phyloP scores from a whole-genome alignment of 2,888 invertebrate genomes.

The Zhengitettix transpicula region DNA sequence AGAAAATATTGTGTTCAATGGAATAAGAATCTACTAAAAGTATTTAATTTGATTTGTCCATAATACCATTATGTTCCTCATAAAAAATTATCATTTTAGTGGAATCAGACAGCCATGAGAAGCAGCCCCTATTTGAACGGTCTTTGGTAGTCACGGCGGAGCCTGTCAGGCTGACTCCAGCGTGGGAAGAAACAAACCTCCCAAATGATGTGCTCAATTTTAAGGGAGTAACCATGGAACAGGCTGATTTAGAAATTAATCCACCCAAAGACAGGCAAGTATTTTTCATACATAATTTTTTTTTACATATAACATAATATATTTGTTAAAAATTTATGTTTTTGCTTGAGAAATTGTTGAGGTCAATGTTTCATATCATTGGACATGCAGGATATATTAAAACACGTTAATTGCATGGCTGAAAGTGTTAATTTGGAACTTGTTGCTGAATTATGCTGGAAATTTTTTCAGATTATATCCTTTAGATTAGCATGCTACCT shows the following conservation, averaged over 20 bases:
- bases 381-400: too few relatives aligned
- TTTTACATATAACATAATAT: background rate
- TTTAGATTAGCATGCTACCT: too few relatives aligned
- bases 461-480: too few relatives aligned
- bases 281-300: background rate
- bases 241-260: conserved; percentile 49
- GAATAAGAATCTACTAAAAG: too few relatives aligned
- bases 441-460: too few relatives aligned
- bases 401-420: too few relatives aligned
- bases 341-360: too few relatives aligned
- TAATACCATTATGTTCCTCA: too few relatives aligned
- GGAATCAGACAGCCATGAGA: conserved; percentile 25
- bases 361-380: background rate
- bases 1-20: too few relatives aligned
- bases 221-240: conserved; percentile 50
- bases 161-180: conserved; percentile 70
- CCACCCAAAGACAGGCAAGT: conserved; percentile 55
- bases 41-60: too few relatives aligned
- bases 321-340: too few relatives aligned
- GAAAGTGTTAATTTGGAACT: too few relatives aligned
- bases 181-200: conserved; percentile 73
- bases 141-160: conserved; percentile 26
- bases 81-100: background rate
- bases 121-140: conserved; percentile 35
- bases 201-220: conserved; percentile 73